Base-by-base conservation (phyloP, 2,888 invertebrate species). In the Cloeon dipterum region DNA sequence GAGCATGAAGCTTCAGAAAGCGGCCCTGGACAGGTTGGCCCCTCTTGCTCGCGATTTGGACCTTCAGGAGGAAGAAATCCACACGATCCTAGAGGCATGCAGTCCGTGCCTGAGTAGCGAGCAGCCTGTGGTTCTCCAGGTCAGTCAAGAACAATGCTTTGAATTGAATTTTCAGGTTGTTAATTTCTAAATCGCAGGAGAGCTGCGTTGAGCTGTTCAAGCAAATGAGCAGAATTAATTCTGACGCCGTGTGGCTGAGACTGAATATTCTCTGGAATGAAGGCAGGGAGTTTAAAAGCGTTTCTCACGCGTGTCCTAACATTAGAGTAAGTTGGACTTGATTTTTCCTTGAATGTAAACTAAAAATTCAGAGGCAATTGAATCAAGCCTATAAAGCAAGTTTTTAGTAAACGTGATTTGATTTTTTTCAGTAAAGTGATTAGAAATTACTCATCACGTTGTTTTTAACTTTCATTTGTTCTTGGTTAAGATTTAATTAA, bases 41-140 rank as follows among this genome's bases (percentile, higher is more conserved):
- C 39, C 45, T 32, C 51, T 72, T 2, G 56, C 60, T 3, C 49
- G 47, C 1, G 49, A 65, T 46, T 52, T 74, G 41, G 54, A 53
- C 39, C 48, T 70, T 8, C 50, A 52, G 2, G 67, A 61, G 35
- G 45, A 45, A 26, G 44, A 50, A 18, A 20, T 49, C 11, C 42
- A 47, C 37, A 26, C 42, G 20, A 52, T 66, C 14, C 55, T 70
- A 50, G 45, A 45, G 3, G 52, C 56, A 7, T 57, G 59, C 10
- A 51, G 59, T 13, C 46, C 53, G 0, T 76, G 75, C 50, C 56
- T 76, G 19, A 66, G 63, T 41, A 54, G 55, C 39, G 60, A 62
- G 39, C 75, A 76, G 49, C 70, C 74, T 13, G 55, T 58, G 39
- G 61, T 63, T 3, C 54, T 76, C 41, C 74, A 74, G 63, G 75